Base-by-base conservation (phyloP, 2,888 invertebrate genomes). In the Cheilosia urbana region DNA sequence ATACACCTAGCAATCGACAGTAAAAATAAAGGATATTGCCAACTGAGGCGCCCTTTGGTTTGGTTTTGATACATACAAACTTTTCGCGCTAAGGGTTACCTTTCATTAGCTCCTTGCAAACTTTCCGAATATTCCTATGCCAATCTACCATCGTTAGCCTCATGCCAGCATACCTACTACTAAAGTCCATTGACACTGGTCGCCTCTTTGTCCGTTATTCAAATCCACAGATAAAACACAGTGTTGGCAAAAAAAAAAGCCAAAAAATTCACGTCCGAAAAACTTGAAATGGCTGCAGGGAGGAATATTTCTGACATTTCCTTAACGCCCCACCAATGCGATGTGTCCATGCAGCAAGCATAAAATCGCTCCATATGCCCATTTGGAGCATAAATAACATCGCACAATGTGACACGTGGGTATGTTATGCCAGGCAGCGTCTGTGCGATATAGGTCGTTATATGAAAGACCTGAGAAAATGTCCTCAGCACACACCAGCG, bases 371-470 rank as follows among this genome's bases (percentile, higher is more conserved):
- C 79, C 84, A 76, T 27, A 85, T 76, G 76, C 66, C 71, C 80
- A 80, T 69, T 72, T 76, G 71, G 58, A 76, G 66, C 84, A 84
- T 84, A 80, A 84, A 84, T 84, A 84, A 76, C 65, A 17, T 62
- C 68, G 19, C 65, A 73, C 65, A 55, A 11, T 30, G 42, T 60
- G 65, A 62, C 84, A 58, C 55, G 24, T 57, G 47, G 47, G 11
- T 57, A 68, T 68, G 75, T 62, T 49, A 37, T 37, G 37, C 60
- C 55, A 37, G 27, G 40, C 62, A 60, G 66, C 62, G 15, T 21
- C 66, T 55, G 37, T 73, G 27, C 27, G 75, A 84, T 57, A 49
- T 79, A 75, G 84, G 75, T 75, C 84, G 80, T 58, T 75, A 40
- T 45, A 58, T 42, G 68, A 71, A 42, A 68, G 37, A 58, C 45